Percentiles rank a stretch among this genome's conserved stretches.
phyloP scores from a whole-genome alignment of 2,888 invertebrate genomes.

The Drosophila incognita region DNA sequence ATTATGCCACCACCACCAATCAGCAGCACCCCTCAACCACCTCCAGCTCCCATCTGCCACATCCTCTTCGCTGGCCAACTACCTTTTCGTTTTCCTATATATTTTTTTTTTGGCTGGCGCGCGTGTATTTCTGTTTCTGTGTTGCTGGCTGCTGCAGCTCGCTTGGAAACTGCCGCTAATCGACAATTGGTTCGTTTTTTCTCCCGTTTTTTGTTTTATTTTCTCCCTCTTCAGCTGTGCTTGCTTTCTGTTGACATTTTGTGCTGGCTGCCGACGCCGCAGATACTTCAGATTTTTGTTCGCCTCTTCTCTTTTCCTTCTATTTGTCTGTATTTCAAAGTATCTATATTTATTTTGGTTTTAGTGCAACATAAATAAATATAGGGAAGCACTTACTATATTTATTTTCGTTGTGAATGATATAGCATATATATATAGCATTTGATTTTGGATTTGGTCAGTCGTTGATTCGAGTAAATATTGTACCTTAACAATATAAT shows the following conservation, averaged over 20 bases:
- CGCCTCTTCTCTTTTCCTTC: constrained; percentile 2
- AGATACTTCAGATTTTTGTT: constrained; percentile 47
- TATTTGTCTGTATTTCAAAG: constrained; percentile 4
- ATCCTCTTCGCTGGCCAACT: background rate
- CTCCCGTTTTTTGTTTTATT: constrained; percentile 4
- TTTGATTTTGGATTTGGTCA: constrained; percentile 31
- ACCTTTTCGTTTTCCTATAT: constrained; percentile 4
- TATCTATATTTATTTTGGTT: constrained; percentile 73
- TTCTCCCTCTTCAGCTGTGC: constrained; percentile 1
- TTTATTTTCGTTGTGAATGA: constrained; percentile 53
- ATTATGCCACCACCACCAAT: background rate
- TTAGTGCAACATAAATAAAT: constrained; percentile 72
- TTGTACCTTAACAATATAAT: constrained; percentile 2
- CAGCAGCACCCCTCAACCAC: background rate
- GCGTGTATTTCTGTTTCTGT: constrained; percentile 32
- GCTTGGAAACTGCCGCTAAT: constrained; percentile 42
- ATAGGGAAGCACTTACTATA: constrained; percentile 61
- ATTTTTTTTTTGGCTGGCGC: constrained; percentile 17
- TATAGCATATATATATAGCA: constrained; percentile 26
- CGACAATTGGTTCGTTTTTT: constrained; percentile 32
- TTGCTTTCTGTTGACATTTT: constrained; percentile 68
- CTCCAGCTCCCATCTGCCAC: background rate
- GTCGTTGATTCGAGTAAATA: constrained; percentile 23
- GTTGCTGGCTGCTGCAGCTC: constrained; percentile 31
- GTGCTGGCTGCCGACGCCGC: constrained; percentile 55